Evolutionary conservation across 2,797 vertebrate genomes (phyloP).

Genomic region (Manis javanica): DNA sequence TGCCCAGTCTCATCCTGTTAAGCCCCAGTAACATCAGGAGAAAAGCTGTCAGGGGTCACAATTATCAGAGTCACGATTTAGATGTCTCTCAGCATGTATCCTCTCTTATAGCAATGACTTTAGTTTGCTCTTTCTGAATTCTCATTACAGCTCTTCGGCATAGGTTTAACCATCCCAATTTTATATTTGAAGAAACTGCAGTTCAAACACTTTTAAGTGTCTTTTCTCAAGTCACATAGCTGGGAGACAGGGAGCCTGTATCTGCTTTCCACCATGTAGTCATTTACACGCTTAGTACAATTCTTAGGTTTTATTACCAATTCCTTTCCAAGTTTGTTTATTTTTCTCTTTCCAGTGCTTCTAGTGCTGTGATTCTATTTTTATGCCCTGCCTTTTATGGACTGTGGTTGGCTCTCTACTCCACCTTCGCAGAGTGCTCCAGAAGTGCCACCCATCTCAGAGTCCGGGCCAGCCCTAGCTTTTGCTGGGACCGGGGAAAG

Average conservation of each 20-base stretch:
- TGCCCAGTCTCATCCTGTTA: neutral
- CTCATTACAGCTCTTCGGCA: neutral
- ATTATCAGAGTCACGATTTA: neutral
- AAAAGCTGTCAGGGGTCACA: neutral
- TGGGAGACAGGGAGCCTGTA: neutral
- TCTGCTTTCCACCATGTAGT: neutral
- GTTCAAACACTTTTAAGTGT: neutral
- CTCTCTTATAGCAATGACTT: neutral
- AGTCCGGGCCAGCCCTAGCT: neutral
- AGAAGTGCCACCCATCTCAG: neutral
- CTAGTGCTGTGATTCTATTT: neutral
- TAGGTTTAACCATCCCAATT: neutral
- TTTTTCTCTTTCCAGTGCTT: neutral
- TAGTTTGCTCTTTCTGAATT: neutral
- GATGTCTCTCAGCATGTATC: accelerated
- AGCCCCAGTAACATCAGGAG: neutral
- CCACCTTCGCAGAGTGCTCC: neutral
- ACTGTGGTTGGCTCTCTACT: neutral
- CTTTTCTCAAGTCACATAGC: neutral
- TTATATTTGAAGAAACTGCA: neutral
- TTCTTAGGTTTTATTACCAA: neutral
- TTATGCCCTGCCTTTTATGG: neutral
- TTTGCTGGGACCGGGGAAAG: neutral
- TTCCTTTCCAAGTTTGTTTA: neutral
- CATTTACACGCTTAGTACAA: neutral